Evolutionary conservation across 2,888 invertebrate species (phyloP).

Genomic region (Agrypnus murinus): DNA sequence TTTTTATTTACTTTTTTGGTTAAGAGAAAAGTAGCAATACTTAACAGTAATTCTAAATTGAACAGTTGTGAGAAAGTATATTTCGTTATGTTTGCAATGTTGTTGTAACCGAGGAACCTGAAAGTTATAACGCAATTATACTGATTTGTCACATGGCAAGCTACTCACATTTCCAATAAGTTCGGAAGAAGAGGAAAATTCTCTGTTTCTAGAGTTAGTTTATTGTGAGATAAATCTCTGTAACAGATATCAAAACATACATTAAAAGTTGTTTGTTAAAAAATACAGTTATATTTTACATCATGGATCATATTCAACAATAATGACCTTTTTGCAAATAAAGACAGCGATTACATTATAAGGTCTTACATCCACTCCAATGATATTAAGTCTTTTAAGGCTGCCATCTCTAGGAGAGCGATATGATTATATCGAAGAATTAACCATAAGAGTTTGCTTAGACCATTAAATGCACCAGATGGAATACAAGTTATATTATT

Average conservation of each 20-base stretch:
- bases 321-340: too few species aligned
- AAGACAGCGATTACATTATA: slow-evolving; percentile 4
- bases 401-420: slow-evolving; percentile 68
- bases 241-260: too few species aligned
- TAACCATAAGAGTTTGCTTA: slow-evolving; percentile 71
- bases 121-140: slow-evolving; percentile 19
- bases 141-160: slow-evolving; percentile 24
- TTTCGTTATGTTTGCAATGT: slow-evolving; percentile 70
- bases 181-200: slow-evolving; percentile 71
- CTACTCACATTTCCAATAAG: slow-evolving; percentile 72
- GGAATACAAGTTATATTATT: slow-evolving; percentile 68
- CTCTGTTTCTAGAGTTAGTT: slow-evolving; percentile 70
- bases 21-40: background rate
- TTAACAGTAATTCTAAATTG: slow-evolving; percentile 71
- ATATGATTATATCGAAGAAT: slow-evolving; percentile 72
- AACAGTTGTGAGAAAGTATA: slow-evolving; percentile 70
- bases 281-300: too few species aligned
- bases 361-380: slow-evolving; percentile 69
- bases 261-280: too few species aligned
- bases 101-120: slow-evolving; percentile 72
- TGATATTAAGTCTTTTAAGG: slow-evolving; percentile 68
- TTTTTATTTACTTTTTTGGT: too few species aligned
- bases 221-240: slow-evolving; percentile 71
- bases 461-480: slow-evolving; percentile 69
- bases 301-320: background rate